Conservation (phyloP, 2,888 invertebrate species). For the Drosophila greeni region DNA sequence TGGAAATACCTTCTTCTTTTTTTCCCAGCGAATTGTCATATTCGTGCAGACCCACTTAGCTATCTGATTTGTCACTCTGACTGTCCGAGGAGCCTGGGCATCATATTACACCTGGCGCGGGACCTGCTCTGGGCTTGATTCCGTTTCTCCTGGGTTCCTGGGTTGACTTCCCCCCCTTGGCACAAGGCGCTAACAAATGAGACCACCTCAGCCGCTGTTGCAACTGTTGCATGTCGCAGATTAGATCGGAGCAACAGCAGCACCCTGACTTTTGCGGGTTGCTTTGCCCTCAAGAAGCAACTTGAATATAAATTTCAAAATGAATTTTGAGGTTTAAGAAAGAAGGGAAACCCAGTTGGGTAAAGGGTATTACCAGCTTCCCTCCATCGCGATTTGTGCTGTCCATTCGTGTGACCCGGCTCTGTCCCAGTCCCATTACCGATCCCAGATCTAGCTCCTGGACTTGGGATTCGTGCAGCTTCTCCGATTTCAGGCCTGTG, state of each 20-base stretch:
- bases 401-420: constrained; percentile 20
- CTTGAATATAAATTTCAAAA: too few species aligned
- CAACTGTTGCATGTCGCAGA: constrained; percentile 53
- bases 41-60: constrained; percentile 62
- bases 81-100: constrained; percentile 11
- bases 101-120: constrained; percentile 61
- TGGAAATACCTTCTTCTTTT: neutral
- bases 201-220: constrained; percentile 54
- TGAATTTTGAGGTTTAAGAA: too few species aligned
- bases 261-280: neutral
- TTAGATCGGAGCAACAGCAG: constrained; percentile 47
- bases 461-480: constrained; percentile 48
- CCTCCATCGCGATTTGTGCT: neutral
- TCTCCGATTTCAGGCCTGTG: constrained; percentile 55
- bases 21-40: constrained; percentile 50
- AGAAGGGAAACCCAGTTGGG: too few species aligned
- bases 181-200: constrained; percentile 57
- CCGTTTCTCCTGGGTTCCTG: neutral
- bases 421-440: neutral
- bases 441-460: constrained; percentile 31
- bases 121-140: neutral
- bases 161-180: neutral
- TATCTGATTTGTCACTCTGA: constrained; percentile 68
- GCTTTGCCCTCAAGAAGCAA: neutral
- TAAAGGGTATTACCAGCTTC: constrained; percentile 9